These are phyloP conservation scores for Keiferia lycopersicella DNA, from an alignment of 2,888 invertebrate genomes.

Conservation along the genomic window DNA sequence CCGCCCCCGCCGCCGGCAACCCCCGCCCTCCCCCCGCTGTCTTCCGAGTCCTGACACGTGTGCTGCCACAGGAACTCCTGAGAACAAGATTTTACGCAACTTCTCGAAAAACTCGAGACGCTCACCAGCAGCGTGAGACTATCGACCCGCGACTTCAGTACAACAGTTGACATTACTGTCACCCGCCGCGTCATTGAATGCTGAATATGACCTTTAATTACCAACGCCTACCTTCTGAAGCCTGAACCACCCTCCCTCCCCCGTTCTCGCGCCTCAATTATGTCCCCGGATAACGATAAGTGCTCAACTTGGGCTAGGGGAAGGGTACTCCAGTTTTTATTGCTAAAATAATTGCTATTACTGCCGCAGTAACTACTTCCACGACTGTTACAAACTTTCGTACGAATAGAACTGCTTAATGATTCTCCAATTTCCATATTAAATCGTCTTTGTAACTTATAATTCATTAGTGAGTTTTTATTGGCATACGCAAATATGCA, in stretches of 20 bases:
- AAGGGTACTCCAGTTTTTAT: constrained; percentile 11
- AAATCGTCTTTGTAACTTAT: not conserved
- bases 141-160: not conserved
- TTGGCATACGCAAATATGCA: not conserved
- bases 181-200: not conserved
- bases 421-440: constrained; percentile 5
- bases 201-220: constrained; percentile 5
- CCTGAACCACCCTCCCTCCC: not conserved
- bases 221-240: not conserved
- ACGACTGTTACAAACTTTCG: not conserved
- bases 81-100: not conserved
- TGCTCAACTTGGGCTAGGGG: constrained; percentile 3
- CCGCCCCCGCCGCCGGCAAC: not conserved
- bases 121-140: not conserved
- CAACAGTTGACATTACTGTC: not conserved
- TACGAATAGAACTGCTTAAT: not conserved
- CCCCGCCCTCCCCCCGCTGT: not conserved
- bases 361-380: not conserved
- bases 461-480: constrained; percentile 7
- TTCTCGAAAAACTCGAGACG: not conserved
- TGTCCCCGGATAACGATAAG: constrained; percentile 16
- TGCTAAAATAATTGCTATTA: constrained; percentile 18
- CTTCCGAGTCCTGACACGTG: not conserved
- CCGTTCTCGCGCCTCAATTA: constrained; percentile 18
- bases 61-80: not conserved